Percentiles rank a stretch among this genome's conserved stretches.
These are phyloP conservation scores for Nesogale talazaci DNA, from an alignment of 2,113 vertebrate species.

Conservation along the genomic window DNA sequence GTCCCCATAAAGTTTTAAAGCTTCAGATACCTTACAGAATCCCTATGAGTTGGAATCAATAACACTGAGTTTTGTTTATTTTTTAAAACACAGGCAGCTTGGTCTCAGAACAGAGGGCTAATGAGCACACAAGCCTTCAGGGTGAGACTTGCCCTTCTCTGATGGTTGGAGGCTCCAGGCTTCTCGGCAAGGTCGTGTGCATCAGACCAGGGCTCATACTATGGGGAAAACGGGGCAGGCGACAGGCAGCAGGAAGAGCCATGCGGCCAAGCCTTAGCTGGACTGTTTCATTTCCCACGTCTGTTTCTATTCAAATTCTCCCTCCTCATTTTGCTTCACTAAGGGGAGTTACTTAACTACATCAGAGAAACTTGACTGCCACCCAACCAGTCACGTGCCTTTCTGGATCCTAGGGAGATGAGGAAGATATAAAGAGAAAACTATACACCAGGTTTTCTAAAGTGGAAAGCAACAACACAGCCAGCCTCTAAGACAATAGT, in stretches of 20 bases:
- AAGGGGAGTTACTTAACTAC: slow-evolving; percentile 10
- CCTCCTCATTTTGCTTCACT: background rate
- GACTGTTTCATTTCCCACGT: background rate
- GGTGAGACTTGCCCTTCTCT: background rate
- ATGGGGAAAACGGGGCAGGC: too few relatives aligned
- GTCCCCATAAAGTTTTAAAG: too few relatives aligned
- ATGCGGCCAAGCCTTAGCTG: background rate
- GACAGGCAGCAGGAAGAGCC: background rate
- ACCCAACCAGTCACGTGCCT: background rate
- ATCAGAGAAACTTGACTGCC: slow-evolving; percentile 10
- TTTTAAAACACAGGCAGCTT: background rate
- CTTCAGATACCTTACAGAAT: too few relatives aligned
- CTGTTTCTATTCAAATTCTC: background rate
- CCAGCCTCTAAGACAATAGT: too few relatives aligned
- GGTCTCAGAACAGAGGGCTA: background rate
- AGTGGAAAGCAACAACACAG: background rate
- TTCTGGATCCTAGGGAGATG: background rate
- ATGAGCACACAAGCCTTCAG: background rate
- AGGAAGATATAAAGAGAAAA: slow-evolving; percentile 22
- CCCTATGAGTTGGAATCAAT: too few relatives aligned
- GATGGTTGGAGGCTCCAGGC: background rate
- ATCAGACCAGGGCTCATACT: background rate
- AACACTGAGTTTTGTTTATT: too few relatives aligned
- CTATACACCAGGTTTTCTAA: background rate
- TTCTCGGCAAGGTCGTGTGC: background rate